Conservation (phyloP, 2,888 invertebrate species). For the Netelia fuscicornis region DNA sequence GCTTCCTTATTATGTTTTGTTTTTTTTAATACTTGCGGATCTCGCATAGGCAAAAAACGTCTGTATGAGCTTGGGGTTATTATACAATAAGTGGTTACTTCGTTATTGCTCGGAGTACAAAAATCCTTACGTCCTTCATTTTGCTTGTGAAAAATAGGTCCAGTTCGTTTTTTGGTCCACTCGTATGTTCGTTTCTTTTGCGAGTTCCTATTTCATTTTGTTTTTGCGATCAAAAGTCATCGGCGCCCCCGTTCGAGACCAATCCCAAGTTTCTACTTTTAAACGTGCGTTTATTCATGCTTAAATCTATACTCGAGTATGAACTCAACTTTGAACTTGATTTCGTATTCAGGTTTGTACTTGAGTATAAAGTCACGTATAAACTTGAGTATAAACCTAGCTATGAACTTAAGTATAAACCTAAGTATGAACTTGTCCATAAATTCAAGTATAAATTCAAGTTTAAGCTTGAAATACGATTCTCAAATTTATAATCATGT, state of each 20-base stretch:
- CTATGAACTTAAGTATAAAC: neutral
- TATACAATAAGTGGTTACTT: conserved; percentile 49
- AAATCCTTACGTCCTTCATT: conserved; percentile 62
- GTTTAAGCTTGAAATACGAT: too few species aligned
- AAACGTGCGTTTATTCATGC: too few species aligned
- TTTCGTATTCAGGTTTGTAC: neutral
- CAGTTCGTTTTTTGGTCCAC: conserved; percentile 58
- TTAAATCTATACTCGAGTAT: neutral
- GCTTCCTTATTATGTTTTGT: conserved; percentile 23
- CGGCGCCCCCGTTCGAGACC: neutral
- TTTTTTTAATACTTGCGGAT: conserved; percentile 34
- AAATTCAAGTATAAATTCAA: neutral
- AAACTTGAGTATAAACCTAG: neutral
- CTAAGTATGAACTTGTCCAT: neutral
- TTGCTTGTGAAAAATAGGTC: conserved; percentile 73
- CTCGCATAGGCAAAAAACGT: conserved; percentile 47
- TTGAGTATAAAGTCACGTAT: neutral
- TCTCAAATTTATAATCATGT: too few species aligned
- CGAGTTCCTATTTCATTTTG: neutral
- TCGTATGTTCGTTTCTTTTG: conserved; percentile 53
- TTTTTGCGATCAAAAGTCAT: conserved; percentile 26
- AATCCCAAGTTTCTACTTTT: too few species aligned
- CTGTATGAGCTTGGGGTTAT: conserved; percentile 46
- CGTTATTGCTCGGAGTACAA: conserved; percentile 67
- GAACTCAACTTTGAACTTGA: neutral